A percentile compares a stretch with the other conserved stretches of the same genome.
Evolutionary conservation across 2,797 vertebrate species (phyloP).

Genomic region (Pelodytes ibericus): DNA sequence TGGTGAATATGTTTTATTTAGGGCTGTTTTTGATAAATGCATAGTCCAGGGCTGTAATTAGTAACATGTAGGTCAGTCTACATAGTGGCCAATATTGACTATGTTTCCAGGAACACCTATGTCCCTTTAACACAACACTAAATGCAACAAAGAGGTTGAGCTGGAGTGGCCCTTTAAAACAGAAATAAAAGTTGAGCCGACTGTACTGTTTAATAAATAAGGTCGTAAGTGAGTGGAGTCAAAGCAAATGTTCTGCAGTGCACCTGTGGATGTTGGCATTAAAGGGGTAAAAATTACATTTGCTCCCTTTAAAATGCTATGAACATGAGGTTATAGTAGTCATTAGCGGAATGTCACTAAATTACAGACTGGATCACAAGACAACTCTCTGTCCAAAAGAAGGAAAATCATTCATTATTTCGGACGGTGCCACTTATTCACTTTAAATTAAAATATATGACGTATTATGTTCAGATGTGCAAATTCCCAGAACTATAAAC

Average conservation of each 20-base stretch:
- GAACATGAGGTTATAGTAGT: conserved; percentile 15
- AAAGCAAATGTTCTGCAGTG: not conserved
- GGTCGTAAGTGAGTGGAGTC: not conserved
- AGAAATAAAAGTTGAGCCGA: not conserved
- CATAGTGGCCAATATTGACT: no score
- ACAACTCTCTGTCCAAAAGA: conserved; percentile 30
- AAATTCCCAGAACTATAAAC: conserved; percentile 47
- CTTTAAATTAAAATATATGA: conserved; percentile 30
- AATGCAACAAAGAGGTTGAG: no score
- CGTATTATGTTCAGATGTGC: conserved; percentile 22
- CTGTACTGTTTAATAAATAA: not conserved
- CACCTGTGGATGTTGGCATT: conserved; percentile 22
- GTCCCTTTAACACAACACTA: no score
- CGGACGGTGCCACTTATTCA: not conserved
- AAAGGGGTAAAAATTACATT: conserved; percentile 22
- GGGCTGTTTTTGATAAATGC: no score
- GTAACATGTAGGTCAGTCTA: no score
- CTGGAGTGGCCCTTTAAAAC: not conserved
- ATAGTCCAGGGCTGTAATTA: no score
- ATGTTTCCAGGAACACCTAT: no score
- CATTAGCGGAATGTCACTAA: conserved; percentile 18
- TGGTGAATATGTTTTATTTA: no score
- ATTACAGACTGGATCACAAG: conserved; percentile 24
- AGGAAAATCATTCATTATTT: conserved; percentile 27
- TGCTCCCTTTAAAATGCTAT: conserved; percentile 27